Evolutionary conservation across 1,140 invertebrate species (phyloP).

Genomic region (Apocrypta bakeri): DNA sequence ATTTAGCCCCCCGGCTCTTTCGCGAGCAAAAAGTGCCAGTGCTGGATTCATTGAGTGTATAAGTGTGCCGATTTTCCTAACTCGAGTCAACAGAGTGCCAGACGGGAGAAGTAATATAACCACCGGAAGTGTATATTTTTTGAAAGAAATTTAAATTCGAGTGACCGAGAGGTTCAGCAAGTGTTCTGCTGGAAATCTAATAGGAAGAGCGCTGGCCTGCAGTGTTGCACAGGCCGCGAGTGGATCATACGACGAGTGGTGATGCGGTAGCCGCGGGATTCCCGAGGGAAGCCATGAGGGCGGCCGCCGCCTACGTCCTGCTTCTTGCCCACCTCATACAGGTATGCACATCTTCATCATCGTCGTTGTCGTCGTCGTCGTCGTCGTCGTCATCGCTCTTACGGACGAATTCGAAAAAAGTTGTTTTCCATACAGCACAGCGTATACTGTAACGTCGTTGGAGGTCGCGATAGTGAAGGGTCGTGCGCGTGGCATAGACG

Average conservation of each 20-base stretch:
- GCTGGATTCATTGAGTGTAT: constrained; percentile 26
- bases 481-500: too few relatives aligned
- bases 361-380: too few relatives aligned
- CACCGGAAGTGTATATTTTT: not conserved
- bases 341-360: constrained; percentile 55
- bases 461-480: too few relatives aligned
- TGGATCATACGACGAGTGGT: constrained; percentile 62
- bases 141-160: not conserved
- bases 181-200: not conserved
- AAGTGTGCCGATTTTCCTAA: not conserved
- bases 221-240: constrained; percentile 47
- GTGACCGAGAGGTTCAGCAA: not conserved
- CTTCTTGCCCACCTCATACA: constrained; percentile 74
- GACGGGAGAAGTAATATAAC: not conserved
- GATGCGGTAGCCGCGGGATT: constrained; percentile 73
- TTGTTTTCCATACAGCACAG: too few relatives aligned
- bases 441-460: too few relatives aligned
- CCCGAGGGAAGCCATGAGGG: constrained; percentile 74
- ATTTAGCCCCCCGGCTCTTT: not conserved
- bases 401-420: too few relatives aligned
- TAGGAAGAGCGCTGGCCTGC: constrained; percentile 24
- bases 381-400: too few relatives aligned
- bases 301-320: constrained; percentile 74
- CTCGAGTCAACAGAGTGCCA: not conserved
- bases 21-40: constrained; percentile 19